A percentile compares a stretch with the other conserved stretches of the same genome.
Evolutionary conservation across 2,113 vertebrate genomes (phyloP).

Genomic region (Tricholaema leucomelas): DNA sequence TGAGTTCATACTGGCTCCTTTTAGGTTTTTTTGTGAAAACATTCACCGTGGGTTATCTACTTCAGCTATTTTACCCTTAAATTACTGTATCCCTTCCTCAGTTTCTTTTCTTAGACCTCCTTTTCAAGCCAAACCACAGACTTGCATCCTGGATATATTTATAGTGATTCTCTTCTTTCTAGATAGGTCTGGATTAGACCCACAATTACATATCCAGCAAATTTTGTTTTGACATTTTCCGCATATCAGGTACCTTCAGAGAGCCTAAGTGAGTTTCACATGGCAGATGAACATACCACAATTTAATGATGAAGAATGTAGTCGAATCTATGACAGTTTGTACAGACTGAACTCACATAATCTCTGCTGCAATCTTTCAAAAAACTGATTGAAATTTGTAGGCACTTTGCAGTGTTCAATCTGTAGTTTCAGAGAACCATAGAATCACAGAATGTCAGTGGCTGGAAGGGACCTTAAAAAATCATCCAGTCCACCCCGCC

Average conservation of each 20-base stretch:
- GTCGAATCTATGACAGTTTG: background rate
- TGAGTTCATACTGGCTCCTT: background rate
- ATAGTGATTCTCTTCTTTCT: background rate
- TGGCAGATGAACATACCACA: rapidly evolving
- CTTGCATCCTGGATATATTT: background rate
- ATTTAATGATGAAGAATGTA: background rate
- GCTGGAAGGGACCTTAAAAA: too few relatives aligned
- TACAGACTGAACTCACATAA: background rate
- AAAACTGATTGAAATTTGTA: background rate
- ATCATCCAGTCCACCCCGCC: too few relatives aligned
- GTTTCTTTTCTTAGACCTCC: background rate
- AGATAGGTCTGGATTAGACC: background rate
- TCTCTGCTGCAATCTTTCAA: background rate
- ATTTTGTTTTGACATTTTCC: background rate
- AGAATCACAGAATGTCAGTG: too few relatives aligned
- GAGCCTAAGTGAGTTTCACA: background rate
- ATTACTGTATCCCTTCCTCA: background rate
- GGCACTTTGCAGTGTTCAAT: background rate
- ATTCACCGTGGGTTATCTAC: background rate
- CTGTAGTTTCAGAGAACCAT: background rate
- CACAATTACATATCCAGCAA: background rate
- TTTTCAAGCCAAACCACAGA: background rate
- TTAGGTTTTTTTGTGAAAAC: background rate
- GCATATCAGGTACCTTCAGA: background rate
- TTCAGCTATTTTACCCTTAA: background rate